Conservation (phyloP, 2,113 vertebrate species). For the Paramormyrops kingsleyae region DNA sequence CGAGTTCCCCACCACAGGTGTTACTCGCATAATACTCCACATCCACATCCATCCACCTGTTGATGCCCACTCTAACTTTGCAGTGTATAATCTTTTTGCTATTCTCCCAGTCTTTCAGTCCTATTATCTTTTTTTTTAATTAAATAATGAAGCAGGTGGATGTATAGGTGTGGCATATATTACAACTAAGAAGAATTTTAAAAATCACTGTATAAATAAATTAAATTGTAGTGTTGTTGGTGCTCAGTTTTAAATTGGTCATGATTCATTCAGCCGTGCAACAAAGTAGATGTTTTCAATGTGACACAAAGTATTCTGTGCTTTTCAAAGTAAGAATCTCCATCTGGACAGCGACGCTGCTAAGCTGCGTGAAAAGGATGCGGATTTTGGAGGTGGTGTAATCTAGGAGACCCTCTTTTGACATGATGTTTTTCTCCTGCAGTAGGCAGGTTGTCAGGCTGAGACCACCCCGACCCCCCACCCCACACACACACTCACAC, state of each 20-base stretch:
- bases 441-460: conserved; percentile 43
- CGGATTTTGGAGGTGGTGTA: not conserved
- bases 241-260: not conserved
- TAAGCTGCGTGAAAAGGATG: not conserved
- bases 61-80: not conserved
- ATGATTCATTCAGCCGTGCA: not conserved
- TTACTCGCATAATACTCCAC: not conserved
- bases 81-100: not conserved
- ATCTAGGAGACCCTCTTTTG: not conserved
- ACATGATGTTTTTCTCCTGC: conserved; percentile 38
- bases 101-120: not conserved
- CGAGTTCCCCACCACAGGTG: not conserved
- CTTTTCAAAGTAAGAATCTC: not conserved
- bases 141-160: not conserved
- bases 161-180: not conserved
- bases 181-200: not conserved
- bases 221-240: not conserved
- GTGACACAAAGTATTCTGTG: not conserved
- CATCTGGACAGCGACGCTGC: not conserved
- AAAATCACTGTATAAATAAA: not conserved
- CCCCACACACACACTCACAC: conserved; percentile 26
- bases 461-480: conserved; percentile 11
- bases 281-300: not conserved
- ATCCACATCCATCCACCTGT: not conserved
- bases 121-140: not conserved